Evolutionary conservation across 23 tunicate species (phyloP).

Genomic region (Botrylloides violaceus): DNA sequence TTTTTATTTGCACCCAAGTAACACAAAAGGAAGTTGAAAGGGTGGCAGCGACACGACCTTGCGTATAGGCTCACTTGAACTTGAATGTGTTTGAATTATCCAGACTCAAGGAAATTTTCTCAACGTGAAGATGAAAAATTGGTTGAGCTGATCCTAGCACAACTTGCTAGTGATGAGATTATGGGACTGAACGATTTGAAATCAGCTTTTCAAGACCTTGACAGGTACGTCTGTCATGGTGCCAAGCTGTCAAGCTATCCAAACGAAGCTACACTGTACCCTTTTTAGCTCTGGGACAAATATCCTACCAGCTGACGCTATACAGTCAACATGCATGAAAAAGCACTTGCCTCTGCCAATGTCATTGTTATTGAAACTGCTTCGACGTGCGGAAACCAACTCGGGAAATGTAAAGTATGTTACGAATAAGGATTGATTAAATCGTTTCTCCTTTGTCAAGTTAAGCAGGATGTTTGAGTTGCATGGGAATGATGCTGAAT

Average conservation of each 20-base stretch:
- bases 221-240: conserved; percentile 6
- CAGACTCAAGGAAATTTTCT: too few species aligned
- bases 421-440: too few species aligned
- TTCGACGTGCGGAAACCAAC: conserved; percentile 45
- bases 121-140: conserved; percentile 13
- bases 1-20: neutral
- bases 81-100: too few species aligned
- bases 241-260: neutral
- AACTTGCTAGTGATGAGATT: conserved; percentile 2
- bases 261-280: neutral
- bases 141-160: conserved; percentile 14
- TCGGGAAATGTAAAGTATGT: conserved; percentile 68
- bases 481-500: too few species aligned
- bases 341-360: conserved; percentile 53
- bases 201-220: conserved; percentile 9
- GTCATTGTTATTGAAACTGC: conserved; percentile 51
- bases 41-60: too few species aligned
- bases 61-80: too few species aligned
- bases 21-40: too few species aligned
- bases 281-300: conserved; percentile 39
- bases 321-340: conserved; percentile 36
- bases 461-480: too few species aligned
- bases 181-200: neutral
- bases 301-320: conserved; percentile 35
- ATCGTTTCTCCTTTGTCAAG: too few species aligned